Evolutionary conservation across 2,113 vertebrate genomes (phyloP).

Genomic region (Todiramphus saurophagus): DNA sequence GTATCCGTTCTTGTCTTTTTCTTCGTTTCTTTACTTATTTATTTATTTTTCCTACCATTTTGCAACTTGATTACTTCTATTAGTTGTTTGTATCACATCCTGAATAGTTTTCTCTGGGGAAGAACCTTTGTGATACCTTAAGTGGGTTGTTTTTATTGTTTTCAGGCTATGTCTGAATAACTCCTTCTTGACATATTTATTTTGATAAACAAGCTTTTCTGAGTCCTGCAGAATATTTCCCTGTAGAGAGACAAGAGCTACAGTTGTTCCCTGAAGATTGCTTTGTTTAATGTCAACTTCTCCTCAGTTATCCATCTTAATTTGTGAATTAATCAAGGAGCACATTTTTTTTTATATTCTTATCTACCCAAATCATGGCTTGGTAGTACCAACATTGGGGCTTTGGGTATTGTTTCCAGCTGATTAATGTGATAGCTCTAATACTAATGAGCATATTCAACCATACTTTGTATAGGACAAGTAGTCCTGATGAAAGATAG

Average conservation of each 20-base stretch:
- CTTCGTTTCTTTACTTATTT: not conserved
- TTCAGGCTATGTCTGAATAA: conserved; percentile 10
- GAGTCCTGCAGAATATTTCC: conserved; percentile 17
- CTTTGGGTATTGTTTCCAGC: not conserved
- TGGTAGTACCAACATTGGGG: not conserved
- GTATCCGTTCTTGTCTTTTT: not conserved
- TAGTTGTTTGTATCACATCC: not conserved
- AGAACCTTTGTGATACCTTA: not conserved
- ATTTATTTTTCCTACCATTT: not conserved
- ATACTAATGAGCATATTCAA: not conserved
- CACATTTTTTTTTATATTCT: not conserved
- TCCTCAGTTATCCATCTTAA: not conserved
- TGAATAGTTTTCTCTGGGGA: conserved; percentile 35
- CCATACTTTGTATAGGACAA: not conserved
- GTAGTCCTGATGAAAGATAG: not conserved
- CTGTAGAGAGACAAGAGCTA: not conserved
- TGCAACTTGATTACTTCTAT: not conserved
- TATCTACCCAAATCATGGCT: not conserved
- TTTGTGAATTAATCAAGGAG: conserved; percentile 1
- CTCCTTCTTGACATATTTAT: conserved; percentile 42
- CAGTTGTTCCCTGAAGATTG: not conserved
- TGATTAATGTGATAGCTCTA: not conserved
- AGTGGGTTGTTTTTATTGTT: conserved; percentile 36
- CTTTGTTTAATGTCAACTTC: conserved; percentile 49
- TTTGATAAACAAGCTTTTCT: conserved; percentile 37